These are phyloP conservation scores for Epistrophe grossulariae DNA, from an alignment of 2,888 invertebrate species.

Conservation along the genomic window DNA sequence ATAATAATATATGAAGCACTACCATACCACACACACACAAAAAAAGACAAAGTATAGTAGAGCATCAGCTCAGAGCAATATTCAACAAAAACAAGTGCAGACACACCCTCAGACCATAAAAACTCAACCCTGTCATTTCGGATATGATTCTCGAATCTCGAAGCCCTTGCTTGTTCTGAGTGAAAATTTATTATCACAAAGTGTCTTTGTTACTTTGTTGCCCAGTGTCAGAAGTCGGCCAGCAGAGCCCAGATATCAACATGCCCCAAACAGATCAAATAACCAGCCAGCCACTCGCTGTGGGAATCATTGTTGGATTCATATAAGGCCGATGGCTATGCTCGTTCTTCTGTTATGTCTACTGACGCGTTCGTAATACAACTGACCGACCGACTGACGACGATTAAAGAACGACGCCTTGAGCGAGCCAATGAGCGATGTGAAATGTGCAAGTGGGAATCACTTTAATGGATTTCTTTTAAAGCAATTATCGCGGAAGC, in stretches of 20 bases:
- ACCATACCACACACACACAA: constrained; percentile 9
- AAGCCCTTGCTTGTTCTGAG: constrained; percentile 22
- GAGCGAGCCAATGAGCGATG: constrained; percentile 47
- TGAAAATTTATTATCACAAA: constrained; percentile 31
- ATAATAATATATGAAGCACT: constrained; percentile 20
- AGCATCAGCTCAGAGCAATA: constrained; percentile 6
- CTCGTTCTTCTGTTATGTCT: constrained; percentile 8
- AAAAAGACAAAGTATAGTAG: neutral
- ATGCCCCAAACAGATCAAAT: constrained; percentile 21
- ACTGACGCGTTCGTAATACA: constrained; percentile 17
- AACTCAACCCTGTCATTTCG: constrained; percentile 47
- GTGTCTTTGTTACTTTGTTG: constrained; percentile 41
- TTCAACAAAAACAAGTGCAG: constrained; percentile 27
- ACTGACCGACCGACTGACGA: neutral
- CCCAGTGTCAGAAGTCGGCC: constrained; percentile 6
- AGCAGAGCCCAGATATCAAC: neutral
- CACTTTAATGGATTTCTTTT: constrained; percentile 73
- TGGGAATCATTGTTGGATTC: constrained; percentile 21
- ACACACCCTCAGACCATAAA: constrained; percentile 50
- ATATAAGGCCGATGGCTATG: constrained; percentile 20
- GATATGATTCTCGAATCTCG: constrained; percentile 32
- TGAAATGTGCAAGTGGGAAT: constrained; percentile 59
- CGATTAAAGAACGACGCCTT: constrained; percentile 33
- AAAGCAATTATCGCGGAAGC: constrained; percentile 74
- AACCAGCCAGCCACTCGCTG: constrained; percentile 16